Percentiles rank a stretch among this genome's conserved stretches.
phyloP scores from a whole-genome alignment of 2,797 vertebrate genomes.

The Microchirus variegatus region DNA sequence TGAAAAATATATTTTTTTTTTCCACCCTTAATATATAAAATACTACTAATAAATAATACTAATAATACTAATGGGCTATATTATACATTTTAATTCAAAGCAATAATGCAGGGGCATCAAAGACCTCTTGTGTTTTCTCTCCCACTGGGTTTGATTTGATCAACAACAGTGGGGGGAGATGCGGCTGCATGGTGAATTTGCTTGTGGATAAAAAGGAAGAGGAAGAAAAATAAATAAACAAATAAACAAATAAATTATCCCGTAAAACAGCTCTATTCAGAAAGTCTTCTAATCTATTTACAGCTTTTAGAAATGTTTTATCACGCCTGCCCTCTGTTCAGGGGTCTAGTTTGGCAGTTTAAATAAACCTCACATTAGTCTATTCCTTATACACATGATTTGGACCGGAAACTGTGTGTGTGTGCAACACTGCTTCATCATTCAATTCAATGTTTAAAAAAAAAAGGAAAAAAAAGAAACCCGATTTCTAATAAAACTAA shows the following conservation, averaged over 20 bases:
- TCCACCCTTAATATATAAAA: slow-evolving; percentile 4
- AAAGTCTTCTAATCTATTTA: slow-evolving; percentile 8
- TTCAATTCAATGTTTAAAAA: slow-evolving; percentile 31
- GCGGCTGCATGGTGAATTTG: not conserved
- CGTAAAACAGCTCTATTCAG: not conserved
- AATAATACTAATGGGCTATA: slow-evolving; percentile 1
- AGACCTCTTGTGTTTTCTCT: not conserved
- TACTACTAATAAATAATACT: slow-evolving; percentile 13
- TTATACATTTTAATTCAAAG: slow-evolving; percentile 12
- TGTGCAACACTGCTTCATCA: slow-evolving; percentile 42
- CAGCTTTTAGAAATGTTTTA: slow-evolving; percentile 9
- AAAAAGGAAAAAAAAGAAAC: slow-evolving; percentile 26
- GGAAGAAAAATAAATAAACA: not conserved
- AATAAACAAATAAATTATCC: not conserved
- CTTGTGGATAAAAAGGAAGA: not conserved
- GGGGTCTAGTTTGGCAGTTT: not conserved
- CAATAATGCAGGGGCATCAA: slow-evolving; percentile 9
- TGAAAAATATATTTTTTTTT: no score
- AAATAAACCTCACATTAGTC: slow-evolving; percentile 53
- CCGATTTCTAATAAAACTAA: slow-evolving; percentile 67
- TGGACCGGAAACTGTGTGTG: slow-evolving; percentile 1
- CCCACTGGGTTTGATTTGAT: slow-evolving; percentile 33
- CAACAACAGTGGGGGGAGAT: slow-evolving; percentile 22
- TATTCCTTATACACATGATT: no score
- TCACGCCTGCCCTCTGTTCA: slow-evolving; percentile 23